Base-by-base conservation (phyloP, 2,888 invertebrate genomes). In the Apodemia hepburni region DNA sequence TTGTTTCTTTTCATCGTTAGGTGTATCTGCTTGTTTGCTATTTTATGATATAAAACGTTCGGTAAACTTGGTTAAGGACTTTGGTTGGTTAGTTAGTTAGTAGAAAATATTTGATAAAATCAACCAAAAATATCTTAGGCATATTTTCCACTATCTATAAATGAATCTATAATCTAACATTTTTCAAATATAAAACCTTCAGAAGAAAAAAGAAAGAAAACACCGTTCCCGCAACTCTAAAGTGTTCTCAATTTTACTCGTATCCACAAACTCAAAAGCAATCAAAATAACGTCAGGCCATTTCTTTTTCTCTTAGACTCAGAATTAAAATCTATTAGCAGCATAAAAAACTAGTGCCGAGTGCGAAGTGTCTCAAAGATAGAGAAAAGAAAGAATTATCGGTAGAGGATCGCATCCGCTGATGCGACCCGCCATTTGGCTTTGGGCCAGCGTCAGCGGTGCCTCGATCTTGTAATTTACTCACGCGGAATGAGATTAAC, bases 351-450 rank as follows among this genome's bases (percentile, higher is more conserved):
- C 61, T 47, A 58, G 47, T 58, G 61, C 58, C 18, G 58, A 33
- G 58, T 62, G 61, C 45, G 58, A 62, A 62, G 59, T 62, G 54
- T 33, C 42, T 61, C 8, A 29, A 45, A 62, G 61, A 58, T 45
- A 45, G 45, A 62, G 61, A 62, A 62, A 62, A 61, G 61, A 61
- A 62, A 62, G 61, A 62, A 62, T 62, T 62, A 62, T 62, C 61
- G 61, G 58, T 45, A 45, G 58, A 45, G 61, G 45, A 58, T 61
- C 58, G 61, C 35, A 64, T 61, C 59, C 75, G 78, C 77, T 79
- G 82, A 83, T 80, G 83, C 80, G 77, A 75, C 78, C 76, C 73
- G 75, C 81, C 80, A 84, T 87, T 86, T 88, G 88, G 87, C 82
- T 61, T 60, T 47, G 63, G 66, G 81, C 89, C 87, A 88, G 75